Conservation (phyloP, 2,113 vertebrate species). For the Zosterops hypoxanthus region DNA sequence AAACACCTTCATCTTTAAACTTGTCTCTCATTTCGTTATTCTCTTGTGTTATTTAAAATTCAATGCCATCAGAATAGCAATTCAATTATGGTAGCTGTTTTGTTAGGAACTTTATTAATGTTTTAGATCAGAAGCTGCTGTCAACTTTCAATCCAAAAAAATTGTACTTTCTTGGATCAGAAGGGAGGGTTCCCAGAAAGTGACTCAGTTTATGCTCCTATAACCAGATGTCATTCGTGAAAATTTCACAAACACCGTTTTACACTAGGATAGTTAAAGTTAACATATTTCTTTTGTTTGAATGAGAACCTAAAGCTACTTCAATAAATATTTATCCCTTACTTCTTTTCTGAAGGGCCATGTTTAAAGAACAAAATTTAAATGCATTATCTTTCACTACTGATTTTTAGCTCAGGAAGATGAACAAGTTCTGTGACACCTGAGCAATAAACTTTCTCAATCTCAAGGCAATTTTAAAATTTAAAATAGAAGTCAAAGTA, state of each 20-base stretch:
- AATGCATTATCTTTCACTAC: background rate
- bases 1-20: background rate
- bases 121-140: background rate
- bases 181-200: background rate
- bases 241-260: background rate
- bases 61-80: background rate
- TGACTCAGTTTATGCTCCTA: background rate
- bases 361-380: background rate
- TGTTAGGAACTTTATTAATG: background rate
- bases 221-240: background rate
- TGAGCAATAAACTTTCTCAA: background rate
- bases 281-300: background rate
- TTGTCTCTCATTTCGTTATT: rapidly evolving
- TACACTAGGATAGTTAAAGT: background rate
- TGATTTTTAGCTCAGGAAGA: background rate
- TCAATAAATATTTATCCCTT: background rate
- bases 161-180: background rate
- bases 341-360: background rate
- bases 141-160: background rate
- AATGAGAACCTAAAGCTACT: background rate
- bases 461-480: background rate
- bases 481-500: background rate
- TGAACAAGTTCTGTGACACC: background rate
- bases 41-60: background rate
- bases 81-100: background rate